Evolutionary conservation across 2,797 vertebrate species (phyloP).

Genomic region (Hydrocynus forskahlii): DNA sequence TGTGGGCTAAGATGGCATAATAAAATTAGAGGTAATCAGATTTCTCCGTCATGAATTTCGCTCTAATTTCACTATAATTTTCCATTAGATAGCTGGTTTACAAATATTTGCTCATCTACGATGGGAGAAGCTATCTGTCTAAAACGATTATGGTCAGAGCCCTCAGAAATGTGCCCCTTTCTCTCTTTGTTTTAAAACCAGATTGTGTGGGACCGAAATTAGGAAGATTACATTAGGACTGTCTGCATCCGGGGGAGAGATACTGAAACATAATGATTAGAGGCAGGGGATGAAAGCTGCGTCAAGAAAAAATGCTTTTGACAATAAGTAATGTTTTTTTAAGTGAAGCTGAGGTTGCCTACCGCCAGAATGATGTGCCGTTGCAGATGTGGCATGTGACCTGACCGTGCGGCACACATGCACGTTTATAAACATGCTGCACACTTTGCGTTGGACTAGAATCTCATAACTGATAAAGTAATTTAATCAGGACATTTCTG

Average conservation of each 20-base stretch:
- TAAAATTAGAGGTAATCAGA: slow-evolving; percentile 99
- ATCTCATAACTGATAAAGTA: slow-evolving; percentile 42
- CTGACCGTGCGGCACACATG: neutral
- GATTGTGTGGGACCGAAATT: slow-evolving; percentile 87
- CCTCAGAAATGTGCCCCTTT: slow-evolving; percentile 85
- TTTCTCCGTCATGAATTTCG: slow-evolving; percentile 99
- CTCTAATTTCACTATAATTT: slow-evolving; percentile 99
- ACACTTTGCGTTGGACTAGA: slow-evolving; percentile 12
- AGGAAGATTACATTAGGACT: slow-evolving; percentile 87
- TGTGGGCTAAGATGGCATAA: slow-evolving; percentile 99
- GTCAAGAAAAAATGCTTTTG: slow-evolving; percentile 82
- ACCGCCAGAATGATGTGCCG: slow-evolving; percentile 5
- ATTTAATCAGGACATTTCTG: slow-evolving; percentile 51
- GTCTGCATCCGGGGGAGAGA: slow-evolving; percentile 87
- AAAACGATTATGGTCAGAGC: slow-evolving; percentile 95
- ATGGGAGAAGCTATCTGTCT: slow-evolving; percentile 99
- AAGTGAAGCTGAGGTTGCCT: slow-evolving; percentile 75
- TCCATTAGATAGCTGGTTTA: slow-evolving; percentile 99
- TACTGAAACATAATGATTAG: slow-evolving; percentile 84
- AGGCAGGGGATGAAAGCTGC: slow-evolving; percentile 83
- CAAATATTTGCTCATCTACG: slow-evolving; percentile 99
- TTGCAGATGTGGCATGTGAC: neutral
- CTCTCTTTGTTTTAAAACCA: slow-evolving; percentile 85
- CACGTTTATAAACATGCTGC: neutral
- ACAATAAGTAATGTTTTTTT: slow-evolving; percentile 80